phyloP scores from a whole-genome alignment of 2,113 vertebrate genomes.

The Gobiocypris rarus region DNA sequence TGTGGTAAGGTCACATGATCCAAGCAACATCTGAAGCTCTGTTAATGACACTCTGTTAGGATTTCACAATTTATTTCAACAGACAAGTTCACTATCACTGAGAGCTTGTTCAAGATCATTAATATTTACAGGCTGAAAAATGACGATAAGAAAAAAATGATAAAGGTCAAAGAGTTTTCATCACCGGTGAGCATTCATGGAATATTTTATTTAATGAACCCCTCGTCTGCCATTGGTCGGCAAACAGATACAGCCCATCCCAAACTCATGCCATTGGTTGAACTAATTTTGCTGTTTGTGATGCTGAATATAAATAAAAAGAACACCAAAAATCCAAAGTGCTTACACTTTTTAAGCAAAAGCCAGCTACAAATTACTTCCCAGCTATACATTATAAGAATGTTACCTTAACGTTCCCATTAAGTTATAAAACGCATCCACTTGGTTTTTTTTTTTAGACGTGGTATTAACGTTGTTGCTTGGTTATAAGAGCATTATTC shows the following conservation, averaged over 20 bases:
- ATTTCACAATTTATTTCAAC: constrained; percentile 17
- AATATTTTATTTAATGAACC: not conserved
- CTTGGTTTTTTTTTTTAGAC: too few species aligned
- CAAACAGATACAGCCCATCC: not conserved
- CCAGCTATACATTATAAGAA: too few species aligned
- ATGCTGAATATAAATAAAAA: not conserved
- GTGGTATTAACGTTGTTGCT: too few species aligned
- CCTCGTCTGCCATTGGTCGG: not conserved
- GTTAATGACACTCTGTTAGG: constrained; percentile 1
- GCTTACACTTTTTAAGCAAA: not conserved
- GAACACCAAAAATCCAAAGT: not conserved
- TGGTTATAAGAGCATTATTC: too few species aligned
- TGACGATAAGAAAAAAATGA: not conserved
- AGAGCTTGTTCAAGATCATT: constrained; percentile 8
- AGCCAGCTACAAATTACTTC: not conserved
- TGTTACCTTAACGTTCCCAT: too few species aligned
- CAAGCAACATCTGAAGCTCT: constrained; percentile 17
- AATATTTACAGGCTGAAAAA: constrained; percentile 27
- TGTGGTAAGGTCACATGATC: not conserved
- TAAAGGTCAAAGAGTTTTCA: not conserved
- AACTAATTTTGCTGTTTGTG: not conserved
- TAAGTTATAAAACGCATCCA: too few species aligned
- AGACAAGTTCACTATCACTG: constrained; percentile 32
- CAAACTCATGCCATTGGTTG: not conserved
- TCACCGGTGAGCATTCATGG: not conserved